Percentiles rank a stretch among this genome's conserved stretches.
These are phyloP conservation scores for Beroe ovata DNA, from an alignment of 37 sponge, comb jelly and placozoan genomes.

Conservation along the genomic window DNA sequence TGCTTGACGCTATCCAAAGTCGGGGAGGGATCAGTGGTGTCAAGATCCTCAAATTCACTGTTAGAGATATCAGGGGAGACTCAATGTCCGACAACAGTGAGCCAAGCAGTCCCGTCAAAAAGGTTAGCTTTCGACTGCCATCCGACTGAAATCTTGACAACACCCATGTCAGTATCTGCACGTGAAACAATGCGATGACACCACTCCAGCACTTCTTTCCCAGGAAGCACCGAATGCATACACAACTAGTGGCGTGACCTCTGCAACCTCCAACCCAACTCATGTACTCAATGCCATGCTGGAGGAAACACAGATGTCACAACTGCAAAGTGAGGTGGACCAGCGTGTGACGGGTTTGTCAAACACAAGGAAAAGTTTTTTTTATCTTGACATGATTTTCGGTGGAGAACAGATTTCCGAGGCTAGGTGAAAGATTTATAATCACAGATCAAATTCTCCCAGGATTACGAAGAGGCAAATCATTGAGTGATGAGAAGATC, in stretches of 20 bases:
- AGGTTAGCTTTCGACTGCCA: slow-evolving; percentile 16
- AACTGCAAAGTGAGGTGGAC: slow-evolving; percentile 33
- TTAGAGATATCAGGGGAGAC: slow-evolving; percentile 1
- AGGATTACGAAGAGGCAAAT: slow-evolving; percentile 6
- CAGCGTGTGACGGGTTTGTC: slow-evolving; percentile 37
- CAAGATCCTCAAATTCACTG: slow-evolving; percentile 34
- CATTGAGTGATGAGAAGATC: slow-evolving; percentile 19
- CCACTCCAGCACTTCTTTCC: no score
- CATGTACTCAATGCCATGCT: slow-evolving; percentile 38
- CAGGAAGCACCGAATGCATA: no score
- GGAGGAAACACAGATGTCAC: slow-evolving; percentile 46
- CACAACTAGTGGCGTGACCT: no score
- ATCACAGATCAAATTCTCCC: no score
- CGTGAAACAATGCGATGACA: no score
- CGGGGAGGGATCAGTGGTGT: background rate
- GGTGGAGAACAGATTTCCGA: no score
- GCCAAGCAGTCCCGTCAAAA: slow-evolving; percentile 21
- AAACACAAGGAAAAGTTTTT: slow-evolving; percentile 28
- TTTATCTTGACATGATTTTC: background rate
- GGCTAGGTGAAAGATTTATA: no score
- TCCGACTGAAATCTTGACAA: background rate
- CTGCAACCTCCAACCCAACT: background rate
- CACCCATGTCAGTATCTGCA: background rate
- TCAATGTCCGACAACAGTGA: background rate
- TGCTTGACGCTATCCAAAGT: slow-evolving; percentile 8